Conservation (phyloP, 92 coral and sea anemone species). For the Micromussa lordhowensis region DNA sequence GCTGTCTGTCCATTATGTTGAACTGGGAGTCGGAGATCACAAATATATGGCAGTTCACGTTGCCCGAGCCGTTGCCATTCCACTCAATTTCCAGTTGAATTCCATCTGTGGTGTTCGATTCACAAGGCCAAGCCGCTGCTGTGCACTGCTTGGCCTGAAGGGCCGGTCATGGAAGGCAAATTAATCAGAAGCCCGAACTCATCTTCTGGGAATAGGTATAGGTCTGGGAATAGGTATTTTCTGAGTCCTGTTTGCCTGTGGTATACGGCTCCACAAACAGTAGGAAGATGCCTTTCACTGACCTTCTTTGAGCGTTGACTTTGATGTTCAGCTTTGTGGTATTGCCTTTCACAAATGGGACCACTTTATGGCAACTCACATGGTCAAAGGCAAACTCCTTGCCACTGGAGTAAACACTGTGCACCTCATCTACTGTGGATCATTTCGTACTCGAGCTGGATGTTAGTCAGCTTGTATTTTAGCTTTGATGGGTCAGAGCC, state of each 20-base stretch:
- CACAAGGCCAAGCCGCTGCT: background rate
- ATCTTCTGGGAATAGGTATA: constrained; percentile 5
- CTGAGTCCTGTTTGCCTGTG: constrained; percentile 30
- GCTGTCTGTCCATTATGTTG: too few relatives aligned
- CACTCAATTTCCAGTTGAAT: too few relatives aligned
- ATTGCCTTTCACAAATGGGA: constrained; percentile 4
- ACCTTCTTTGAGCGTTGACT: too few relatives aligned
- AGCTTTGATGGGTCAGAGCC: background rate
- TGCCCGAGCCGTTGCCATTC: background rate
- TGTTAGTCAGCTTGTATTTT: too few relatives aligned
- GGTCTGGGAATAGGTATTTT: constrained; percentile 30
- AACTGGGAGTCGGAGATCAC: too few relatives aligned
- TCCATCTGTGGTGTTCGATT: background rate
- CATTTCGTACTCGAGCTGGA: too few relatives aligned
- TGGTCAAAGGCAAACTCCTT: constrained; percentile 27
- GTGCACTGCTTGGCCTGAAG: background rate
- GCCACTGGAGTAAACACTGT: too few relatives aligned
- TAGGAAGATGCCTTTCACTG: constrained; percentile 27
- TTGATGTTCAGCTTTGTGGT: constrained; percentile 23
- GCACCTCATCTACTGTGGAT: too few relatives aligned
- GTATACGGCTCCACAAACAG: constrained; percentile 36
- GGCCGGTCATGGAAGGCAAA: background rate
- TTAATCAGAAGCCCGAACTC: background rate
- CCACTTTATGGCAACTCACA: background rate
- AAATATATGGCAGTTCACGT: background rate